Base-by-base conservation (phyloP, 2,888 invertebrate genomes). In the Sminthurides aquaticus region DNA sequence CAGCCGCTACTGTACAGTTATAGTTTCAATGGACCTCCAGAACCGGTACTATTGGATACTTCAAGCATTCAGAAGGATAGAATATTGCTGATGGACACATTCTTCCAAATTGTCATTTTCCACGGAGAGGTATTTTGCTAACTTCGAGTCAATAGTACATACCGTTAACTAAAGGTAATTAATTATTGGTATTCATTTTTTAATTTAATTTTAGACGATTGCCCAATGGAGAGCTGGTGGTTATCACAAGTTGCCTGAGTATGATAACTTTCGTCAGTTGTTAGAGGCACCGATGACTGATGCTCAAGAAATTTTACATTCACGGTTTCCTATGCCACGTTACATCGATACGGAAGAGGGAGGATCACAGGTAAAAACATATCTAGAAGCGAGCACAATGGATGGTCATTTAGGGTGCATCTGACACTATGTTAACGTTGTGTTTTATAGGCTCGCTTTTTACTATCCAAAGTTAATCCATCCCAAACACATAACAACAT, bases 401-500 rank as follows among this genome's bases (percentile, higher is more conserved):
- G 27, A 3, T 11, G 28, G 24, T 61, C 8, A 54, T 24, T 15
- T 61, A 56, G 15, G 11, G 20, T 29, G 15, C 29, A 25, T 26
- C n/a, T 49, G n/a, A n/a, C 22, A 2, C 3, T 34, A n/a, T 52
- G 24, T 11, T 52, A 52, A 11, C n/a, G 49, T 54, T 69, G 68
- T 75, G 69, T 69, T 49, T 79, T 79, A 20, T 81, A 88, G 86
- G 97, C 99, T 18, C 87, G 99, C 73, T 99, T 99, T 82, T 84
- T 99, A 74, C 81, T 99, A 63, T 96, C 96, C 24, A 98, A 99
- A 85, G 99, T 99, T 67, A 99, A 99, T 81, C 99, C 99, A n/a
- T 98, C 98, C 76, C 92, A 96, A 79, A 99, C 99, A 22, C 99
- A 99, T 81, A 99, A 99, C 83, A 98, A 97, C 80, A 94, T 92